A percentile compares a stretch with the other conserved stretches of the same genome.
Evolutionary conservation across 2,113 vertebrate genomes (phyloP).

Genomic region (Cromileptes altivelis): DNA sequence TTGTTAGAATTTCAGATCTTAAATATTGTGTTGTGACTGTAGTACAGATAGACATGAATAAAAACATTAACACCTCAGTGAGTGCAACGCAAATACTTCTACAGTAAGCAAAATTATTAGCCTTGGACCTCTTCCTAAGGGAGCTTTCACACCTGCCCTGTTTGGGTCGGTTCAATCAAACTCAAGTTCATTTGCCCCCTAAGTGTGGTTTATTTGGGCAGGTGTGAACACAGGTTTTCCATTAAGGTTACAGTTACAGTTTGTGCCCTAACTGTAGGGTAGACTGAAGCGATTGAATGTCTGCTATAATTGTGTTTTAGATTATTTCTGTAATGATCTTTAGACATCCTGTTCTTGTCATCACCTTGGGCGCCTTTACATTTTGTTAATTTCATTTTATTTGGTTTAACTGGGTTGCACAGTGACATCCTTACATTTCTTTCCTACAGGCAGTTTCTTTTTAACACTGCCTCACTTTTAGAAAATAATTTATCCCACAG

Average conservation of each 20-base stretch:
- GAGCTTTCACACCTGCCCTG: too few relatives aligned
- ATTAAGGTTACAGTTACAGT: not conserved
- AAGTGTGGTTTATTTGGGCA: too few relatives aligned
- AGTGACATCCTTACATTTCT: not conserved
- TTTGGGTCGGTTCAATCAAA: too few relatives aligned
- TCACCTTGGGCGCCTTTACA: not conserved
- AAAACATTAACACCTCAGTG: too few relatives aligned
- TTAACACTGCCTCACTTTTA: not conserved
- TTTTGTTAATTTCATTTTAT: not conserved
- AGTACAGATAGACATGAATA: too few relatives aligned
- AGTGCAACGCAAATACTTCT: too few relatives aligned
- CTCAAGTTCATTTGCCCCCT: too few relatives aligned
- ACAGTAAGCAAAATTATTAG: too few relatives aligned
- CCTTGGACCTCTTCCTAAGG: too few relatives aligned
- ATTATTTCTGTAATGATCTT: not conserved
- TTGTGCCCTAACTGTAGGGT: not conserved
- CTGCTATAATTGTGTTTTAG: not conserved
- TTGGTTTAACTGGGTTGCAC: not conserved
- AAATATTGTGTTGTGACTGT: too few relatives aligned
- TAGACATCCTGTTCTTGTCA: not conserved
- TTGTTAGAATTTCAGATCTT: too few relatives aligned
- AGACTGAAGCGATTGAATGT: not conserved
- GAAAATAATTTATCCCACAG: not conserved
- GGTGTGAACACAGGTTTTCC: too few relatives aligned
- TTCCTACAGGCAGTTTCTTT: not conserved